A percentile compares a stretch with the other conserved stretches of the same genome.
phyloP scores from a whole-genome alignment of 2,888 invertebrate species.

The Drosophila rellima region DNA sequence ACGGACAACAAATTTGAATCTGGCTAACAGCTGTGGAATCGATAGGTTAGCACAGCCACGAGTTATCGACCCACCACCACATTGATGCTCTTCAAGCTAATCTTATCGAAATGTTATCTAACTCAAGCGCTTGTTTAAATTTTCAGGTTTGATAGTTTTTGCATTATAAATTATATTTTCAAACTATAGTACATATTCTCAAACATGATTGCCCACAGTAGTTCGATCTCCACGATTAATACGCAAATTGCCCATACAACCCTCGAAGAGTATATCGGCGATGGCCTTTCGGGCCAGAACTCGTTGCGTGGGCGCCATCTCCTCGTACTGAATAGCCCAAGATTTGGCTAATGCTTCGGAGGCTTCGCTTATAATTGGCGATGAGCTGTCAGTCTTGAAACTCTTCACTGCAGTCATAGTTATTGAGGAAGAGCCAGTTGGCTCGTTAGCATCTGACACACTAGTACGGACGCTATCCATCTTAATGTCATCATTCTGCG shows the following conservation, averaged over 20 bases:
- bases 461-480: slow-evolving; percentile 26
- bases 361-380: slow-evolving; percentile 60
- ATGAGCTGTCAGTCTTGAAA: slow-evolving; percentile 13
- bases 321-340: slow-evolving; percentile 83
- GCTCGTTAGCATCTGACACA: slow-evolving; percentile 32
- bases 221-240: slow-evolving; percentile 61
- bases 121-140: background rate
- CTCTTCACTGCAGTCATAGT: slow-evolving; percentile 21
- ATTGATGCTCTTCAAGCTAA: background rate
- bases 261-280: slow-evolving; percentile 81
- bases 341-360: slow-evolving; percentile 80
- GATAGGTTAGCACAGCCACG: background rate
- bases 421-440: slow-evolving; percentile 21
- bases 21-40: background rate
- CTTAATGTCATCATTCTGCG: slow-evolving; percentile 16
- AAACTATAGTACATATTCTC: slow-evolving; percentile 4
- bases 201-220: slow-evolving; percentile 45
- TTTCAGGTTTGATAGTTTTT: background rate
- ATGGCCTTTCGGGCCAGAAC: slow-evolving; percentile 82
- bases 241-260: slow-evolving; percentile 81
- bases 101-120: slow-evolving; percentile 1
- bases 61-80: slow-evolving; percentile 21
- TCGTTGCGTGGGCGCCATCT: slow-evolving; percentile 75
- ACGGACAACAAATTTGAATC: slow-evolving; percentile 4
- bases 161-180: background rate